Base-by-base conservation (phyloP, 2,113 vertebrate species). In the Clarias batrachus region DNA sequence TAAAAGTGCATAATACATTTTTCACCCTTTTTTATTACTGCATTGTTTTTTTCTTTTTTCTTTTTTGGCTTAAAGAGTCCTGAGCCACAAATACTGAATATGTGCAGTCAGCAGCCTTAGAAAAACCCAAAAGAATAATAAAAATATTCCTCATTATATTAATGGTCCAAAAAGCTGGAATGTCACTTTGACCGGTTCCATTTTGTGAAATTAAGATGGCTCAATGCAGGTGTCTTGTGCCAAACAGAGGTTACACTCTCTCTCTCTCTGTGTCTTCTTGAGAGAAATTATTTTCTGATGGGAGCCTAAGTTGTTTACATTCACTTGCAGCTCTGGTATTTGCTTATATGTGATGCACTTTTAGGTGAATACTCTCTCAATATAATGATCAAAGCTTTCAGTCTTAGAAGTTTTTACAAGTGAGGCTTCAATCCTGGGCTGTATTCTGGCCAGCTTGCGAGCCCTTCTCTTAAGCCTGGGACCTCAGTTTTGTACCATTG, bases 11-110 rank as follows among this genome's bases (percentile, higher is more conserved):
- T 79, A 41, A 66, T 37, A 63, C 85, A 84, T 60, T 83, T 83
- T 82, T 87, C 86, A 77, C 77, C 81, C 59, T 62, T 30, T 81
- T 86, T 86, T 84, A 5, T 77, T 84, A 87, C 83, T 83, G 81
- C 48, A 27, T 91, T 91, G 89, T 91, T 93, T 88, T 92, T 90
- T 90, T 92, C n/a, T n/a, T n/a, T n/a, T n/a, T n/a, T n/a, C n/a
- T 94, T 93, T 92, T 73, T 93, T 95, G 93, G 93, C 93, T 82
- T 25, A 54, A 33, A 73, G 86, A 74, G 80, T 87, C 89, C 88
- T 88, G 81, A 93, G 77, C 89, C 89, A 86, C 90, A 89, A 92
- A 95, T 94, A 92, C 89, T 90, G 92, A 16, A 84, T 83, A 86
- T 81, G 86, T 92, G 74, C 1, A 86, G 90, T 93, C 93, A 94